Percentiles rank a stretch among this genome's conserved stretches.
These are phyloP conservation scores for Cassiopea xamachana DNA, from an alignment of 30 jellyfish, hydroid and myxozoan genomes.

Conservation along the genomic window DNA sequence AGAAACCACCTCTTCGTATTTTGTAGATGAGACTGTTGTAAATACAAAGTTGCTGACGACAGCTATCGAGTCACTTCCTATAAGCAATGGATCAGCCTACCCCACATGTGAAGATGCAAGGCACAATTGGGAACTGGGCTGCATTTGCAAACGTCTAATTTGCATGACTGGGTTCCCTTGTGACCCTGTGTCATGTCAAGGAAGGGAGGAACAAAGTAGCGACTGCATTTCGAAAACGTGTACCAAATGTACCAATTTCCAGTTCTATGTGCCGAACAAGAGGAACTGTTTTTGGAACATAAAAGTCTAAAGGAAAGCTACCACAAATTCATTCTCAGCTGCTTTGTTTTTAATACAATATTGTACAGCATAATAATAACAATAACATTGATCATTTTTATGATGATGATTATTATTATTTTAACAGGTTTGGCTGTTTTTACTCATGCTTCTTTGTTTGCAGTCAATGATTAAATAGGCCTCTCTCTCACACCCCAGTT, in stretches of 20 bases:
- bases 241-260: slow-evolving; percentile 35
- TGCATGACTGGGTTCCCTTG: slow-evolving; percentile 64
- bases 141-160: slow-evolving; percentile 44
- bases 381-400: neutral
- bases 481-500: too few relatives aligned
- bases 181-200: slow-evolving; percentile 32
- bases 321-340: neutral
- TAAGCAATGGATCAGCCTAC: slow-evolving; percentile 39
- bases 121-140: slow-evolving; percentile 68
- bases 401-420: too few relatives aligned
- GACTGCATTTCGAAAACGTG: slow-evolving; percentile 39
- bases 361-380: neutral
- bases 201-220: neutral
- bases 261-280: slow-evolving; percentile 56
- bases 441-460: too few relatives aligned
- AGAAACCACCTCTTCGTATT: neutral
- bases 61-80: slow-evolving; percentile 37
- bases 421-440: too few relatives aligned
- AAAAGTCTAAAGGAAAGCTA: neutral
- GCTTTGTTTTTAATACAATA: too few relatives aligned
- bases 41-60: slow-evolving; percentile 23
- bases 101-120: slow-evolving; percentile 72
- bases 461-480: too few relatives aligned
- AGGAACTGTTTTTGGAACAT: slow-evolving; percentile 58
- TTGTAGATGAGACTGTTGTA: neutral